phyloP scores from a whole-genome alignment of 2,113 vertebrate species.

The Aythya baeri region DNA sequence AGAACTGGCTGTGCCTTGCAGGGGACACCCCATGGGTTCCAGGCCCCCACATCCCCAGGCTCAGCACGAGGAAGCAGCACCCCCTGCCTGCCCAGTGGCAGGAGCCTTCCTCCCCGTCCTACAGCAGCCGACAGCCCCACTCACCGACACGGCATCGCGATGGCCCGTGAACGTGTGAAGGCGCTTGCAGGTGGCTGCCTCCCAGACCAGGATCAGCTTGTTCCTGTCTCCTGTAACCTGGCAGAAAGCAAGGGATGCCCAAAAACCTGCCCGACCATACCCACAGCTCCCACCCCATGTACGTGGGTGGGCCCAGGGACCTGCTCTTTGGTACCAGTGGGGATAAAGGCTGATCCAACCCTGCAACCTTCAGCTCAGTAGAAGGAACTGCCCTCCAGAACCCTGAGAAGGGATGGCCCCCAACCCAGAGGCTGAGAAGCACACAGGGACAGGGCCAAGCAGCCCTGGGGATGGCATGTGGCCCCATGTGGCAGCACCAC shows the following conservation, averaged over 20 bases:
- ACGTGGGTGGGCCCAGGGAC: not conserved
- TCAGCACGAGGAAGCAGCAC: not conserved
- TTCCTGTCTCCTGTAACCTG: constrained; percentile 94
- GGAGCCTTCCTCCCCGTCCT: not conserved
- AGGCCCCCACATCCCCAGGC: not conserved
- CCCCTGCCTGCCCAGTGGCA: not conserved
- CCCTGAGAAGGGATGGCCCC: not conserved
- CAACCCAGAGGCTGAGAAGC: too few relatives aligned
- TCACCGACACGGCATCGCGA: constrained; percentile 88
- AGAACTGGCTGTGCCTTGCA: not conserved
- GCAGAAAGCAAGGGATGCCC: not conserved
- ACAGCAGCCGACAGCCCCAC: not conserved
- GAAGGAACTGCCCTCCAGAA: not conserved
- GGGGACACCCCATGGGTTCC: not conserved
- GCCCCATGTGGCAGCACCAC: fast-evolving
- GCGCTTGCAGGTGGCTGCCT: constrained; percentile 85
- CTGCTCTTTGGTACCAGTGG: not conserved
- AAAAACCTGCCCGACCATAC: not conserved
- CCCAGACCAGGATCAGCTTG: constrained; percentile 96
- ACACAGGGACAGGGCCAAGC: not conserved
- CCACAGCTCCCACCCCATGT: fast-evolving
- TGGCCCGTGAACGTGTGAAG: constrained; percentile 93
- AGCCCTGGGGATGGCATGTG: too few relatives aligned
- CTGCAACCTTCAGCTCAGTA: not conserved
- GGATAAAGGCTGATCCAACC: not conserved